phyloP scores from a whole-genome alignment of 2,797 vertebrate genomes.

The Myiotriccus ornatus region DNA sequence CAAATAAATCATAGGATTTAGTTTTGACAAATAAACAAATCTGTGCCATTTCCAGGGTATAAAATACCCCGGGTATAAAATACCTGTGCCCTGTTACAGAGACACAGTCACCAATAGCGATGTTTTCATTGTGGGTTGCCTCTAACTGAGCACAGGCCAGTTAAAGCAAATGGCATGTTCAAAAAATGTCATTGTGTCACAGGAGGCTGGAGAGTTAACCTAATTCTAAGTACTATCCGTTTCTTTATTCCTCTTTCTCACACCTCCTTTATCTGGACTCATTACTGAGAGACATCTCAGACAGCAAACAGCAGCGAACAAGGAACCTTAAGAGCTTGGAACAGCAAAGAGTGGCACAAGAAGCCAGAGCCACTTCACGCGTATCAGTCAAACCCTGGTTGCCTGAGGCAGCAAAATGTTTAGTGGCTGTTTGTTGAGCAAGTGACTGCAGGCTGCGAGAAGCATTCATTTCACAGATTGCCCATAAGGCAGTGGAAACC shows the following conservation, averaged over 20 bases:
- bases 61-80: background rate
- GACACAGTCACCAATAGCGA: background rate
- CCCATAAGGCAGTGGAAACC: background rate
- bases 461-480: conserved; percentile 29
- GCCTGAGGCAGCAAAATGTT: conserved; percentile 49
- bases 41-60: background rate
- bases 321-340: background rate
- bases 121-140: background rate
- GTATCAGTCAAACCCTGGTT: conserved; percentile 12
- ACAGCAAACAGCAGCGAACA: background rate
- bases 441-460: conserved; percentile 26
- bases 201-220: background rate
- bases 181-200: background rate
- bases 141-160: background rate
- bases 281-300: background rate
- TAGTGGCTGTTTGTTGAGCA: conserved; percentile 51
- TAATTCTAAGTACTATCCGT: background rate
- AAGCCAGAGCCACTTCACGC: conserved; percentile 20
- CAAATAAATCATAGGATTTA: background rate
- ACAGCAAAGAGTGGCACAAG: background rate
- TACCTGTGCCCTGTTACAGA: background rate
- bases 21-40: background rate
- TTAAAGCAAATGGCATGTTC: background rate
- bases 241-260: background rate
- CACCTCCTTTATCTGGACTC: background rate